Conservation (phyloP, 2,797 vertebrate species). For the Prionace glauca region DNA sequence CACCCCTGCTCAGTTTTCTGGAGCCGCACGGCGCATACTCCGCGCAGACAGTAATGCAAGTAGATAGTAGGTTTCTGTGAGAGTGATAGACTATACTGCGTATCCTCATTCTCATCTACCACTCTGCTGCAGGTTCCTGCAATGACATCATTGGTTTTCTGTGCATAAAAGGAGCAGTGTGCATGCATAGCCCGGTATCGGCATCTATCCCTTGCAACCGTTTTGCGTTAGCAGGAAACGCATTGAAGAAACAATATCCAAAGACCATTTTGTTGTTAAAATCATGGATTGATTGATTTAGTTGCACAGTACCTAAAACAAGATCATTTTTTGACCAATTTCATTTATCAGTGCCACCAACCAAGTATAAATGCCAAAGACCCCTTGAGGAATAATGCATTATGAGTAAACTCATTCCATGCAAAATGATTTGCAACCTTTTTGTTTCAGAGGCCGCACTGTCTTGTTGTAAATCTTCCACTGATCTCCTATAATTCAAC, state of each 20-base stretch:
- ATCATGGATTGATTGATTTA: background rate
- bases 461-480: background rate
- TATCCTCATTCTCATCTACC: too few relatives aligned
- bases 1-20: too few relatives aligned
- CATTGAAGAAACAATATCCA: background rate
- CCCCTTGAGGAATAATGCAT: background rate
- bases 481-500: background rate
- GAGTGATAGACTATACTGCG: too few relatives aligned
- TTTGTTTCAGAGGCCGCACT: background rate
- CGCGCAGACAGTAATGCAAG: too few relatives aligned
- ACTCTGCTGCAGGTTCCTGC: too few relatives aligned
- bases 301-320: background rate
- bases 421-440: background rate
- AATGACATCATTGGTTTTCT: too few relatives aligned
- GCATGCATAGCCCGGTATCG: too few relatives aligned
- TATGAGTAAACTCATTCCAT: background rate
- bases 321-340: background rate
- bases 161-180: too few relatives aligned
- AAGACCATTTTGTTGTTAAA: background rate
- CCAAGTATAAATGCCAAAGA: background rate
- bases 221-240: too few relatives aligned
- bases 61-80: too few relatives aligned
- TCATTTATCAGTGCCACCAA: background rate
- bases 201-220: too few relatives aligned
- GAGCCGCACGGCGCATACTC: too few relatives aligned